A percentile compares a stretch with the other conserved stretches of the same genome.
Conservation (phyloP, 2,797 vertebrate genomes). For the Neostethus bicornis region DNA sequence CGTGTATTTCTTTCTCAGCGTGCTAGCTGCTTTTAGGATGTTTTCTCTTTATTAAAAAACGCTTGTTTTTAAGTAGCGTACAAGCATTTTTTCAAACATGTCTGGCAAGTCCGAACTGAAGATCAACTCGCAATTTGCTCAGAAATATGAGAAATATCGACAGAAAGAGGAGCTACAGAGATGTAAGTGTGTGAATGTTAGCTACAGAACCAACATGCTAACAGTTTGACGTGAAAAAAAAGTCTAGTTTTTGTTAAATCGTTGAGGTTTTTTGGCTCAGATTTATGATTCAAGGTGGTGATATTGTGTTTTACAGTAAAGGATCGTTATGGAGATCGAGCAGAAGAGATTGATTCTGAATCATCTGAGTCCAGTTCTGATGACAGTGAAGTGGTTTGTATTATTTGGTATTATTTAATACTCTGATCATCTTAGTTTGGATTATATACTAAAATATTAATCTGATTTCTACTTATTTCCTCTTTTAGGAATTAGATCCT, state of each 20-base stretch:
- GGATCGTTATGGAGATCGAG: slow-evolving; percentile 85
- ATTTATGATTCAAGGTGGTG: not conserved
- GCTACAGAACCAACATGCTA: slow-evolving; percentile 43
- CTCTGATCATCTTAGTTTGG: not conserved
- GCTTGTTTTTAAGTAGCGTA: accelerated
- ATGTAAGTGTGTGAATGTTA: slow-evolving; percentile 78
- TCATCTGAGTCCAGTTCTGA: slow-evolving; percentile 85
- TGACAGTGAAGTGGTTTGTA: slow-evolving; percentile 78
- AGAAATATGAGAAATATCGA: slow-evolving; percentile 86
- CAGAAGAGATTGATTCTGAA: slow-evolving; percentile 57
- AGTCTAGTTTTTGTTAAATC: not conserved
- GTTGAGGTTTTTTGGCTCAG: accelerated
- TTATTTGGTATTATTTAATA: no score
- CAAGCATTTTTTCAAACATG: no score
- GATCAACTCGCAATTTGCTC: slow-evolving; percentile 87
- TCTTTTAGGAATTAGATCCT: slow-evolving; percentile 83
- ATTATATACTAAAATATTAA: not conserved
- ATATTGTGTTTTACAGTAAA: slow-evolving; percentile 79
- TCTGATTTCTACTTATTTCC: not conserved
- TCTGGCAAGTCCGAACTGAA: slow-evolving; percentile 71
- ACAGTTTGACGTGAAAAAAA: slow-evolving; percentile 24
- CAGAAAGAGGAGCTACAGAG: slow-evolving; percentile 90
- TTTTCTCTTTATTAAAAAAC: not conserved
- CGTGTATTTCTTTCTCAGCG: slow-evolving; percentile 22
- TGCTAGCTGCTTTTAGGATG: slow-evolving; percentile 10